Evolutionary conservation across 1,140 invertebrate genomes (phyloP).

Genomic region (Zeugodacus cucurbitae): DNA sequence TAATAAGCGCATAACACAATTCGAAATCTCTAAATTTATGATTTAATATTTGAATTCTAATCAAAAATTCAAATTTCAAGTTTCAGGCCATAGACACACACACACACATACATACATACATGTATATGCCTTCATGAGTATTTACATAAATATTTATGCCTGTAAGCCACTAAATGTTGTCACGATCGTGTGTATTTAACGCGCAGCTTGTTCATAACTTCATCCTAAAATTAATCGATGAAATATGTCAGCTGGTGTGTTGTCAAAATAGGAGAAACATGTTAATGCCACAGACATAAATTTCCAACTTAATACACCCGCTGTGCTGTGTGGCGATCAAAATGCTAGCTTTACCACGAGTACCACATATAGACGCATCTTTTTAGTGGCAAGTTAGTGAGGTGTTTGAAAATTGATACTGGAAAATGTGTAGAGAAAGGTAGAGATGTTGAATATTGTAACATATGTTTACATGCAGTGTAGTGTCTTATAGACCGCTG

Average conservation of each 20-base stretch:
- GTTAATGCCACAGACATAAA: constrained; percentile 23
- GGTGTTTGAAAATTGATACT: not conserved
- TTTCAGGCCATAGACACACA: not conserved
- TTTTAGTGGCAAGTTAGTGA: not conserved
- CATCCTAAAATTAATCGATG: constrained; percentile 27
- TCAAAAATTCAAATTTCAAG: constrained; percentile 38
- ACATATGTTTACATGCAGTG: too few relatives aligned
- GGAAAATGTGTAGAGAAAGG: not conserved
- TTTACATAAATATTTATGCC: constrained; percentile 1
- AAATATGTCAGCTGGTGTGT: constrained; percentile 31
- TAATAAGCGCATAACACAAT: not conserved
- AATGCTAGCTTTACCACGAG: not conserved
- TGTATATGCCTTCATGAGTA: not conserved
- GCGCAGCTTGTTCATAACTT: constrained; percentile 25
- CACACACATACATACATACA: not conserved
- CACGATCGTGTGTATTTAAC: not conserved
- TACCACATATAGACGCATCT: not conserved
- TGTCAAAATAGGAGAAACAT: constrained; percentile 39
- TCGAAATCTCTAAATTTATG: constrained; percentile 25
- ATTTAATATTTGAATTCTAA: constrained; percentile 30
- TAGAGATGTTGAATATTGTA: too few relatives aligned
- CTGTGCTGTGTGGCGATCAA: not conserved
- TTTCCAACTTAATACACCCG: not conserved
- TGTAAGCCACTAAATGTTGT: not conserved
- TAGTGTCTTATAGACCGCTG: not conserved